Base-by-base conservation (phyloP, 1,140 invertebrate species). In the Triops longicaudatus region DNA sequence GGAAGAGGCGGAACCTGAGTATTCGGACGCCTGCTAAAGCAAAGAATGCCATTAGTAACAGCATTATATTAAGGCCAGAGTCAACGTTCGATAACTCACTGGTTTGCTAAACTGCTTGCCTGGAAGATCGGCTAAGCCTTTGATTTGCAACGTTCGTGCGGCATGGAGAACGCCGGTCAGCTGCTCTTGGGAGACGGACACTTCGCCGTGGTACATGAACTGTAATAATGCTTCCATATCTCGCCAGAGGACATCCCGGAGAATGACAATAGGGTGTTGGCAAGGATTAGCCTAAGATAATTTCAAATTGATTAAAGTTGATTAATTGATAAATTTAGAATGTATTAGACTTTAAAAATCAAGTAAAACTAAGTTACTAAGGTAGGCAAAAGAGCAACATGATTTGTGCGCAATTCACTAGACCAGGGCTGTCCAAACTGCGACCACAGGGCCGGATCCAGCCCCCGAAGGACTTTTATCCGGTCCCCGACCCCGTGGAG, bases 121-220 rank as follows among this genome's bases (percentile, higher is more conserved):
- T 44, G 90, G 89, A 63, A 95, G 93, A 82, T 96, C 94, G 44
- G 93, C 92, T 77, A 97, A 86, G 1, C 94, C 95, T 81, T 94
- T 88, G 4, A 97, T 92, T 85, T 96, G 93, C 79, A 97, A 87
- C 84, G 94, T 90, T 85, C 96, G 93, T 28, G 94, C 94, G 63
- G 94, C 95, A 84, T 93, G 92, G 77, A 96, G 86, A 83, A 97
- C 94, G 81, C 94, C 91, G 76, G 90, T 88, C 79, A 97, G 86
- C 81, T 95, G 93, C 81, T 96, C 93, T 83, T 96, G 93, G 73
- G 92, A 92, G 79, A 96, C 93, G 83, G 95, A 92, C 4, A 97
- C 94, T 86, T 97, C 94, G 71, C 94, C 94, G 84, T 95, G 92
- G 84, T 97, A 97, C 93, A 97, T 96, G 86, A 97, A 97, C 83